These are phyloP conservation scores for Antechinus flavipes DNA, from an alignment of 2,113 vertebrate species.

Conservation along the genomic window DNA sequence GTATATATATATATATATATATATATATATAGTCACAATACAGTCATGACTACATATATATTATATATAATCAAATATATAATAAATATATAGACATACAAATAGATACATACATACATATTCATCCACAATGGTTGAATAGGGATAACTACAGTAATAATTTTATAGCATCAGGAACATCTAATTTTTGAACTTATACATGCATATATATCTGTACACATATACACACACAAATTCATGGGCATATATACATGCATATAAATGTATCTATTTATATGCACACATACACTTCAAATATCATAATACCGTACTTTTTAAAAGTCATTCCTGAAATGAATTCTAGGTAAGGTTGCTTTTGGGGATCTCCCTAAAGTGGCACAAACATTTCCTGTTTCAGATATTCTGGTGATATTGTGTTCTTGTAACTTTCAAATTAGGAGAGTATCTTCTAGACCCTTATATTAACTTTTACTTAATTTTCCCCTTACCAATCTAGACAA, in stretches of 20 bases:
- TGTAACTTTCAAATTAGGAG: slow-evolving; percentile 20
- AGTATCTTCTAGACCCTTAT: slow-evolving; percentile 39
- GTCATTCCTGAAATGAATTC: neutral
- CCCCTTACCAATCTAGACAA: slow-evolving; percentile 45
- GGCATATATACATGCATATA: too few species aligned
- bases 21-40: too few species aligned
- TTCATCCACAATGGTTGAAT: too few species aligned
- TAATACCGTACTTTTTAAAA: neutral
- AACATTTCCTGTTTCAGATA: neutral
- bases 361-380: neutral
- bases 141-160: neutral
- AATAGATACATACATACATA: neutral
- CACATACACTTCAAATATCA: neutral
- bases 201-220: neutral
- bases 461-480: slow-evolving; percentile 51
- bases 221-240: too few species aligned
- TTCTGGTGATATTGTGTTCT: slow-evolving; percentile 3
- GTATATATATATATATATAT: neutral
- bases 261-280: neutral
- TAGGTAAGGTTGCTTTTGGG: neutral
- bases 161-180: neutral
- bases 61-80: too few species aligned
- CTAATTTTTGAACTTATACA: neutral
- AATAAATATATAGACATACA: neutral
- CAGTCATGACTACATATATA: too few species aligned